A percentile compares a stretch with the other conserved stretches of the same genome.
Evolutionary conservation across 1,140 invertebrate genomes (phyloP).

Genomic region (Brevipalpus yothersi): DNA sequence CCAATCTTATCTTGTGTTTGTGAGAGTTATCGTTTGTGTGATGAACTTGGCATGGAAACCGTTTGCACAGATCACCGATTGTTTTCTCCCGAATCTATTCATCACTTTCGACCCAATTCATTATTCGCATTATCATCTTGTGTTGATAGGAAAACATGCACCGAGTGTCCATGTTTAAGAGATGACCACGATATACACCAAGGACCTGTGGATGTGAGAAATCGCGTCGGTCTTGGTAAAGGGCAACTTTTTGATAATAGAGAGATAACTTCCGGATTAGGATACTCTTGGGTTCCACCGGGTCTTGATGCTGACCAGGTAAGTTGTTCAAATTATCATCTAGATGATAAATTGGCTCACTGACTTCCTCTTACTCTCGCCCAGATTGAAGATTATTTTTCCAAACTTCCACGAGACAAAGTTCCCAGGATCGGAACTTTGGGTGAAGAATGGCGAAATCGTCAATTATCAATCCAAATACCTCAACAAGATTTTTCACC

Average conservation of each 20-base stretch:
- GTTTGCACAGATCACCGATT: background rate
- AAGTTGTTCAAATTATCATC: background rate
- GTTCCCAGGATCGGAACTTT: background rate
- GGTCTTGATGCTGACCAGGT: background rate
- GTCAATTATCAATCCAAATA: slow-evolving; percentile 31
- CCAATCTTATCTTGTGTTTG: background rate
- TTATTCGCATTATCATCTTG: background rate
- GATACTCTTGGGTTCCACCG: background rate
- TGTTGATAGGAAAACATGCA: background rate
- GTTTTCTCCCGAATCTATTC: background rate
- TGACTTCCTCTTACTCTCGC: background rate
- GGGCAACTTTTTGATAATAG: background rate
- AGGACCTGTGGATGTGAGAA: background rate
- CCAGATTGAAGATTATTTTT: background rate
- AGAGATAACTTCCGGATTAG: background rate
- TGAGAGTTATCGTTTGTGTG: background rate
- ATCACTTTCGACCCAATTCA: background rate
- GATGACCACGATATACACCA: background rate
- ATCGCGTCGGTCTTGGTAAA: background rate
- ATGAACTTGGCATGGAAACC: background rate
- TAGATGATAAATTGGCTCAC: background rate
- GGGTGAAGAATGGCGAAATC: background rate
- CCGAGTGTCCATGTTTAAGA: background rate
- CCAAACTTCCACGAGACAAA: background rate
- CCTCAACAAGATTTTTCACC: slow-evolving; percentile 81